Evolutionary conservation across 2,888 invertebrate genomes (phyloP).

Genomic region (Phengaris alcon): DNA sequence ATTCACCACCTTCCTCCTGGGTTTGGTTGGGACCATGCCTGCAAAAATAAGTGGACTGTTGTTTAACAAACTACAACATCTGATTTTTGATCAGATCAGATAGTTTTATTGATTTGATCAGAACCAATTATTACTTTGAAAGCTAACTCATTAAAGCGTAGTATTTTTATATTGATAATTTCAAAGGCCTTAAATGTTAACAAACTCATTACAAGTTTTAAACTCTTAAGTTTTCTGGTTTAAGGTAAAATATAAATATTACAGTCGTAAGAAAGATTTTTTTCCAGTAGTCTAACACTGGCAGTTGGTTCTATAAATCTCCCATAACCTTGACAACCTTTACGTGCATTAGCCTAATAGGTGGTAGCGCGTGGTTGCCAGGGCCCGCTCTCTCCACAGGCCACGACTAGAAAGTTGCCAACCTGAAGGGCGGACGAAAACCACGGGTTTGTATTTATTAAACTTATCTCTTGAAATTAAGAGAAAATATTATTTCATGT

Average conservation of each 20-base stretch:
- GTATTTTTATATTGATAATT: no score
- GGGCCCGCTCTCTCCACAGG: conserved; percentile 26
- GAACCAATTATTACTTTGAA: no score
- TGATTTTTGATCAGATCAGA: no score
- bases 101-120: no score
- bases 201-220: no score
- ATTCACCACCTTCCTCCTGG: conserved; percentile 47
- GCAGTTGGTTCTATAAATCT: conserved; percentile 14
- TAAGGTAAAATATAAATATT: no score
- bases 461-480: background rate
- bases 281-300: no score
- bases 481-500: background rate
- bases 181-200: no score
- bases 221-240: no score
- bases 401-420: conserved; percentile 24
- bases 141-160: no score
- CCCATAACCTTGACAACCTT: conserved; percentile 20
- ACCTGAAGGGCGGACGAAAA: conserved; percentile 11
- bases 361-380: conserved; percentile 15
- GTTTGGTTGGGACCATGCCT: conserved; percentile 46
- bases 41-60: conserved; percentile 32
- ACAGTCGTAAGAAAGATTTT: no score
- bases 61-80: no score
- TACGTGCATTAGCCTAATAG: conserved; percentile 11
- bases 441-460: background rate